Conservation (phyloP, 1,140 invertebrate genomes). For the Drosophila fuyamai region DNA sequence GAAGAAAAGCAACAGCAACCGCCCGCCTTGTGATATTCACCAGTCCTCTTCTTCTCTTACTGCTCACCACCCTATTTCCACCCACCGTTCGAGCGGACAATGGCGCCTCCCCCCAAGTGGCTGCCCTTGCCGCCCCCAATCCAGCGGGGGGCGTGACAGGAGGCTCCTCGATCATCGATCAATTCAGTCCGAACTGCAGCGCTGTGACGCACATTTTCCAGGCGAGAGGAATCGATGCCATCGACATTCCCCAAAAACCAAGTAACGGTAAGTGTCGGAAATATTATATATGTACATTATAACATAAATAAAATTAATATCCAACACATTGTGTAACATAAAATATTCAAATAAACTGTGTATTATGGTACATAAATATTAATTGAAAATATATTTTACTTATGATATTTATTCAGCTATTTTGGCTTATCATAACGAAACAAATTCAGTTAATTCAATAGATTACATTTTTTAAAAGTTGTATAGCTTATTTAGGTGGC, state of each 20-base stretch:
- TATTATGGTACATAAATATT: no score
- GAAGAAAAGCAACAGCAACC: constrained; percentile 43
- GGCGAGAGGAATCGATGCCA: constrained; percentile 68
- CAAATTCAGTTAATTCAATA: no score
- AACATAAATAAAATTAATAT: no score
- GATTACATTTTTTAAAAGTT: no score
- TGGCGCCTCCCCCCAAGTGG: constrained; percentile 35
- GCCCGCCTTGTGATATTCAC: constrained; percentile 68
- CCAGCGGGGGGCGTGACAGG: constrained; percentile 29
- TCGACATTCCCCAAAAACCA: constrained; percentile 79
- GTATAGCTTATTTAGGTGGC: no score
- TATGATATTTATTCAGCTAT: no score
- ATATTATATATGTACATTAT: not conserved
- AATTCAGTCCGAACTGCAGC: constrained; percentile 80
- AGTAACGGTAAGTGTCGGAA: constrained; percentile 72
- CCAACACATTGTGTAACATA: no score
- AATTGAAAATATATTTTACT: no score
- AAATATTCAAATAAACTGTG: no score
- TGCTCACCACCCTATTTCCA: constrained; percentile 38
- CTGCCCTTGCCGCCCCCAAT: constrained; percentile 67
- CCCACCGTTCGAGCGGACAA: constrained; percentile 22
- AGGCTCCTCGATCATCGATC: constrained; percentile 72
- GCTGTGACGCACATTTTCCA: constrained; percentile 77
- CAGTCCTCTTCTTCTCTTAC: constrained; percentile 23
- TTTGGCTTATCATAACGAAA: no score